These are phyloP conservation scores for Telenomus remus DNA, from an alignment of 1,140 invertebrate species.

Conservation along the genomic window DNA sequence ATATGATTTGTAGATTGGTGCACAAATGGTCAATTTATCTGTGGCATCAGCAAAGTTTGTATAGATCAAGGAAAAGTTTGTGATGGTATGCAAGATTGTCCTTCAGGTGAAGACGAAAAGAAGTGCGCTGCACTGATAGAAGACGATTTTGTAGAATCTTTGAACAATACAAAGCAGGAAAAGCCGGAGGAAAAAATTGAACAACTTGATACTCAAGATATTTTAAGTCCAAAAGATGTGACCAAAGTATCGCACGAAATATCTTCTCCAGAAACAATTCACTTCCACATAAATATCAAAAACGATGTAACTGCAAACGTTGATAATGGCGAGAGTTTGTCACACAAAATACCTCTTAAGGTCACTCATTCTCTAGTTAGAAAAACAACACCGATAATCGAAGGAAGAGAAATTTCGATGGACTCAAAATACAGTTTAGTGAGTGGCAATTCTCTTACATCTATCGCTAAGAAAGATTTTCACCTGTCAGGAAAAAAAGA, in stretches of 20 bases:
- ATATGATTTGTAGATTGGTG: constrained; percentile 81
- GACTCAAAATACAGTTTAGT: constrained; percentile 57
- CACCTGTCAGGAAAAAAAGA: constrained; percentile 54
- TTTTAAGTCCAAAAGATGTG: constrained; percentile 1
- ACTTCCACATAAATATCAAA: constrained; percentile 41
- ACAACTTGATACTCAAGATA: neutral
- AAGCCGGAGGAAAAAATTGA: neutral
- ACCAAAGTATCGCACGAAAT: constrained; percentile 63
- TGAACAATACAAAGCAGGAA: constrained; percentile 41
- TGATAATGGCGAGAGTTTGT: neutral
- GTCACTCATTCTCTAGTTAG: neutral
- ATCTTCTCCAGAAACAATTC: constrained; percentile 60
- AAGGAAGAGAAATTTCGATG: constrained; percentile 66
- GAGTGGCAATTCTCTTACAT: constrained; percentile 47
- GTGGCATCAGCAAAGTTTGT: constrained; percentile 82
- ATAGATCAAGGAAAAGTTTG: constrained; percentile 81
- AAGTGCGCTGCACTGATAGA: constrained; percentile 78
- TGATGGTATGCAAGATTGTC: constrained; percentile 86
- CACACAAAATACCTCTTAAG: constrained; percentile 36
- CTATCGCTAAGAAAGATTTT: constrained; percentile 32
- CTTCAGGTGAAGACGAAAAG: constrained; percentile 87
- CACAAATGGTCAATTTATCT: constrained; percentile 82
- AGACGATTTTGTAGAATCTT: constrained; percentile 62
- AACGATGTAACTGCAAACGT: neutral
- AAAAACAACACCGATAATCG: constrained; percentile 27